Evolutionary conservation across 2,113 vertebrate species (phyloP).

Genomic region (Vireo altiloquus): DNA sequence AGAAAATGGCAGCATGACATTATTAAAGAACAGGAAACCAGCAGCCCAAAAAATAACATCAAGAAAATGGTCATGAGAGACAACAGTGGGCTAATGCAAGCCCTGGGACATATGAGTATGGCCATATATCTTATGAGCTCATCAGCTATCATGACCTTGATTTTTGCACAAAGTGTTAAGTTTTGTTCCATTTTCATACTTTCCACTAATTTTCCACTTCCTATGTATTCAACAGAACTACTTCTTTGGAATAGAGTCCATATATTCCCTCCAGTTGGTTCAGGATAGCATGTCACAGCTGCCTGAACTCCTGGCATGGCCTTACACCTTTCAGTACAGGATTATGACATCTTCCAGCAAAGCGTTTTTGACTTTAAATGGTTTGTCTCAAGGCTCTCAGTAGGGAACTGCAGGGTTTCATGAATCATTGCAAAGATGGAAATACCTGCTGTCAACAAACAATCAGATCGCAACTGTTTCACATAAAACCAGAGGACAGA

Average conservation of each 20-base stretch:
- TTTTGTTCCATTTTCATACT: not conserved
- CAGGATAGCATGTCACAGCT: not conserved
- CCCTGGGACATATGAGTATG: not conserved
- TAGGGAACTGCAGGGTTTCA: not conserved
- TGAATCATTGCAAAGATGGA: not conserved
- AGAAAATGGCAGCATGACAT: not conserved
- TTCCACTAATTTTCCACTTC: not conserved
- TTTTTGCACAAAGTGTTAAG: not conserved
- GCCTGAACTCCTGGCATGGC: not conserved
- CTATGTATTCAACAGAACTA: not conserved
- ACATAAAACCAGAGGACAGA: conserved; percentile 22
- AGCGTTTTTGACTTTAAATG: not conserved
- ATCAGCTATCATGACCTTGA: not conserved
- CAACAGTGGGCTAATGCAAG: not conserved
- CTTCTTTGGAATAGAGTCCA: not conserved
- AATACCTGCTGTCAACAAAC: conserved; percentile 35
- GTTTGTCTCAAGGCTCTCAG: not conserved
- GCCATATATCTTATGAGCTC: not conserved
- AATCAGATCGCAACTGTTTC: not conserved
- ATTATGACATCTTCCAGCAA: not conserved
- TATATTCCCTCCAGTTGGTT: not conserved
- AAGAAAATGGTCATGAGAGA: not conserved
- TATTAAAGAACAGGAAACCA: not conserved
- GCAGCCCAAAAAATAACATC: not conserved
- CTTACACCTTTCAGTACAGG: not conserved